Evolutionary conservation across 2,113 vertebrate species (phyloP), one percentile per base, ranked within the genome.

Genomic region (Cavia aperea): DNA sequence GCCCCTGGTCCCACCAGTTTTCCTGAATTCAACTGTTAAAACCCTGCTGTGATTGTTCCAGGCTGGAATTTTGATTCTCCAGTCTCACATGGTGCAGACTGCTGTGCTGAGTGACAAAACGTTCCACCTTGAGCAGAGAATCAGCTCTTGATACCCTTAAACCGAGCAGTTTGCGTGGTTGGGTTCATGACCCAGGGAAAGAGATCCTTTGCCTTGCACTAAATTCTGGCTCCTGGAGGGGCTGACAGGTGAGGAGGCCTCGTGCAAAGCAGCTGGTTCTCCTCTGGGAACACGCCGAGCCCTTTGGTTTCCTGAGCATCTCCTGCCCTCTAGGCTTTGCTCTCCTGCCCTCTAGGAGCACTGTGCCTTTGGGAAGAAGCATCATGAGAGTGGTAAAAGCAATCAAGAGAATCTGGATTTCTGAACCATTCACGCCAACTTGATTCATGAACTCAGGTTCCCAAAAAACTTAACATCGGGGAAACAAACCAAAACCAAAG

Each of bases 211-310:
- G 5, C 1, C 49, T 65, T 72, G 14, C 18, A 33, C 43, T 39
- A 9, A 18, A 23, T 79, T 43, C 36, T 72, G 63, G 16, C 5
- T 7, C 3, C 0, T 7, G 23, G 54, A 58, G 75, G 24, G 33
- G 36, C 7, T 31, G 10, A 66, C 82, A 87, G 16, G 23, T 8
- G 60, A 77, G 43, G 29, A 77, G 43, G 29, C 31, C 9, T 12
- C 36, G 0, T 23, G 2, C 1, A 3, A 46, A 26, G 36, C 43
- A 46, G 5, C 6, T 14, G 24, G 1, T 6, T 78, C 66, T 85
- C 65, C 51, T 51, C 1, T 84, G 73, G 43, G 15, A 43, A 68
- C 6, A 26, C 0, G 2, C 9, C 19, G 33, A 2, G 15, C 14
- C 29, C 14, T 91, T 70, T n/a, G 43, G 46, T 39, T 81, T n/a